phyloP scores from a whole-genome alignment of 2,797 vertebrate species.

The Manis pentadactyla region DNA sequence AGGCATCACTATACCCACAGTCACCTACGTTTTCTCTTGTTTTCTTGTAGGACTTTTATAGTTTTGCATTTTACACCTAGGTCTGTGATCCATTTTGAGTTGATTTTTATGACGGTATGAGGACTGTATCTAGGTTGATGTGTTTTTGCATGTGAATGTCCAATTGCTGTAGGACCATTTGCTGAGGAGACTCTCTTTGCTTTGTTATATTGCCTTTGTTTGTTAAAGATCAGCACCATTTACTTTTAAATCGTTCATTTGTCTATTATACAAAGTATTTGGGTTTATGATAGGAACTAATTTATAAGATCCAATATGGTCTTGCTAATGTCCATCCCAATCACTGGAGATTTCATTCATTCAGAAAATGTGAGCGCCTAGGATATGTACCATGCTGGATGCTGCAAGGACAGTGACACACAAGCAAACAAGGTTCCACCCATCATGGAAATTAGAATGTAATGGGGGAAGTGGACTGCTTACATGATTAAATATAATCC shows the following conservation, averaged over 20 bases:
- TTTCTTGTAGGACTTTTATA: background rate
- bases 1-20: background rate
- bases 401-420: too few relatives aligned
- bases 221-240: background rate
- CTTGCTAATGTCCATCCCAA: background rate
- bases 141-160: background rate
- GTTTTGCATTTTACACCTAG: background rate
- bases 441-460: background rate
- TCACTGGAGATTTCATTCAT: background rate
- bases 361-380: background rate
- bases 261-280: conserved; percentile 28
- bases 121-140: background rate
- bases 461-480: background rate
- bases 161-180: background rate
- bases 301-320: background rate
- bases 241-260: conserved; percentile 2
- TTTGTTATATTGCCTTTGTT: background rate
- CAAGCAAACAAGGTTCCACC: background rate
- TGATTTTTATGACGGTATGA: background rate
- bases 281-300: background rate
- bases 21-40: background rate
- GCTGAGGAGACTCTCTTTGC: background rate
- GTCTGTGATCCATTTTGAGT: background rate
- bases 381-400: rapidly evolving
- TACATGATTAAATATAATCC: background rate